These are phyloP conservation scores for Poicephalus gulielmi DNA, from an alignment of 2,113 vertebrate species.

Conservation along the genomic window DNA sequence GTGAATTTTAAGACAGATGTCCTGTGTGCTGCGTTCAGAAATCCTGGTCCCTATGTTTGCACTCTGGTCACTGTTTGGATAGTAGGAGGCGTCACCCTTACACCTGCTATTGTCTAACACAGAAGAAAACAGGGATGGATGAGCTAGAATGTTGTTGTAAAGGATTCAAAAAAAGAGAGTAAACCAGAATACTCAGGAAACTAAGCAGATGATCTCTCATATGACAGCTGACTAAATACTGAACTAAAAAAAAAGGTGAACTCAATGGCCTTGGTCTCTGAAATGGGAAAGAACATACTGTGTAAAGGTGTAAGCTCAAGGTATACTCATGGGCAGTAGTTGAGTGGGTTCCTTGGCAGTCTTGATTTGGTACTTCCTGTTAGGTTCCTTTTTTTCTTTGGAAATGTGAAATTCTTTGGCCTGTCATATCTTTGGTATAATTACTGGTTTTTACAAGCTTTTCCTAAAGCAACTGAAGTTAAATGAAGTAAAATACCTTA, in stretches of 20 bases:
- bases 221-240: neutral
- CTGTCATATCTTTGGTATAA: neutral
- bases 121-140: neutral
- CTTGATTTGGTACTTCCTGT: neutral
- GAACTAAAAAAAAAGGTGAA: neutral
- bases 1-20: neutral
- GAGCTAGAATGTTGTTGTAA: neutral
- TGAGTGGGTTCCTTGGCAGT: neutral
- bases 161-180: neutral
- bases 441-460: neutral
- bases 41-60: neutral
- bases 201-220: neutral
- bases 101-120: too few relatives aligned
- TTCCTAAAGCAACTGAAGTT: neutral
- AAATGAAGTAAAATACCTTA: neutral
- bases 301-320: neutral
- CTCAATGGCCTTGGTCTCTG: neutral
- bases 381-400: neutral
- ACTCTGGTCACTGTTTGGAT: neutral
- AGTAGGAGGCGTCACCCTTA: neutral
- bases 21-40: neutral
- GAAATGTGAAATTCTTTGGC: neutral
- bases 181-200: neutral
- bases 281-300: neutral
- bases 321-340: fast-evolving